Evolutionary conservation across 2,888 invertebrate genomes (phyloP).

Genomic region (Epicampocera succincta): DNA sequence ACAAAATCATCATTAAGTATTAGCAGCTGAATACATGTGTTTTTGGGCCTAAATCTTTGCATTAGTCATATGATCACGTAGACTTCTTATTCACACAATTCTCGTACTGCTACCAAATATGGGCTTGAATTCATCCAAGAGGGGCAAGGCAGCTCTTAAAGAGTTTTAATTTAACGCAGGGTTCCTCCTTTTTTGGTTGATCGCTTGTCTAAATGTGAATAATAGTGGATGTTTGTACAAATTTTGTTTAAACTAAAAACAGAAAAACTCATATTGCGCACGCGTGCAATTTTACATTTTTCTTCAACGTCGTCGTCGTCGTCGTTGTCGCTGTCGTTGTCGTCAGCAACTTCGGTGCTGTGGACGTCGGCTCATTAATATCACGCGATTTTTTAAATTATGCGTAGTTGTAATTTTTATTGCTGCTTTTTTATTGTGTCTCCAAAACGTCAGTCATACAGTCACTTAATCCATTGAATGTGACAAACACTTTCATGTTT

Average conservation of each 20-base stretch:
- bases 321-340: constrained; percentile 28
- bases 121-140: constrained; percentile 14
- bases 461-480: constrained; percentile 70
- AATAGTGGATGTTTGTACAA: constrained; percentile 57
- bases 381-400: constrained; percentile 64
- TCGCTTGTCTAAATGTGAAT: constrained; percentile 53
- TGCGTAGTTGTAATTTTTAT: constrained; percentile 42
- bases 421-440: constrained; percentile 56
- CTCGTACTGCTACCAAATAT: constrained; percentile 48
- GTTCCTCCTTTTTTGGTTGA: constrained; percentile 54
- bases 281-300: constrained; percentile 66
- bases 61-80: constrained; percentile 76
- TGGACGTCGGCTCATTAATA: constrained; percentile 66
- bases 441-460: constrained; percentile 72
- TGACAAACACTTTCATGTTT: constrained; percentile 72
- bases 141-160: constrained; percentile 27
- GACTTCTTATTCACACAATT: constrained; percentile 44
- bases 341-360: too few species aligned
- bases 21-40: constrained; percentile 79
- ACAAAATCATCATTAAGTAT: constrained; percentile 70
- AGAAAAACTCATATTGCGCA: constrained; percentile 67
- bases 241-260: constrained; percentile 37
- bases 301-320: constrained; percentile 34
- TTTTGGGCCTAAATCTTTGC: constrained; percentile 78
- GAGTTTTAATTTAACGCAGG: constrained; percentile 42